phyloP scores from a whole-genome alignment of 92 coral and sea anemone species.

The Parazoanthus darwini region DNA sequence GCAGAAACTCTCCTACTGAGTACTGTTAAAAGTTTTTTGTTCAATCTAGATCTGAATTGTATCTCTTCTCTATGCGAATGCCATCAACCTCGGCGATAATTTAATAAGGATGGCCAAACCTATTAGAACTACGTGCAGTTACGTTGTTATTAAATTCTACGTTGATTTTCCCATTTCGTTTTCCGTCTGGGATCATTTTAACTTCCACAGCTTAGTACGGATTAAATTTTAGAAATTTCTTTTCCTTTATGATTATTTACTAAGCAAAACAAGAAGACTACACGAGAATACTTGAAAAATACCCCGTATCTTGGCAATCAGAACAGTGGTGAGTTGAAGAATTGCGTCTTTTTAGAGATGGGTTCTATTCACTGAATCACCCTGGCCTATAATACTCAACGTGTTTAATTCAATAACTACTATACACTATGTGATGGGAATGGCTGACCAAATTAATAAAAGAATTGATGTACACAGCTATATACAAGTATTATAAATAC shows the following conservation, averaged over 20 bases:
- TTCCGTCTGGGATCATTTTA: background rate
- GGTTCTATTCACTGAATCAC: background rate
- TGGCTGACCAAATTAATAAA: background rate
- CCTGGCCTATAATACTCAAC: background rate
- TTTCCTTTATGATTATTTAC: background rate
- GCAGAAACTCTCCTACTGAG: background rate
- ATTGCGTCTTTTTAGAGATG: background rate
- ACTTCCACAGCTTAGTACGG: background rate
- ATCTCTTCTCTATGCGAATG: background rate
- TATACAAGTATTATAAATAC: constrained; percentile 3
- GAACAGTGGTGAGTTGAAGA: too few species aligned
- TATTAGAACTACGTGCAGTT: background rate
- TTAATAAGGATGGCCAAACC: constrained; percentile 7
- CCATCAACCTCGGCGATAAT: constrained; percentile 19
- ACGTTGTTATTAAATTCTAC: background rate
- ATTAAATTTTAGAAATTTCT: background rate
- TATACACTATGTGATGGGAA: constrained; percentile 3
- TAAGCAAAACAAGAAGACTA: background rate
- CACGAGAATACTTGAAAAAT: background rate
- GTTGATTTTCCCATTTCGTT: background rate
- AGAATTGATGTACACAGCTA: constrained; percentile 31
- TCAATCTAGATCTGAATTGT: background rate
- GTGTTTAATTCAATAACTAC: background rate
- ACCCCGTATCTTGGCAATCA: too few species aligned
- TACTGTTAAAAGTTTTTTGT: background rate